Evolutionary conservation across 2,113 vertebrate species (phyloP).

Genomic region (Pituophis catenifer): DNA sequence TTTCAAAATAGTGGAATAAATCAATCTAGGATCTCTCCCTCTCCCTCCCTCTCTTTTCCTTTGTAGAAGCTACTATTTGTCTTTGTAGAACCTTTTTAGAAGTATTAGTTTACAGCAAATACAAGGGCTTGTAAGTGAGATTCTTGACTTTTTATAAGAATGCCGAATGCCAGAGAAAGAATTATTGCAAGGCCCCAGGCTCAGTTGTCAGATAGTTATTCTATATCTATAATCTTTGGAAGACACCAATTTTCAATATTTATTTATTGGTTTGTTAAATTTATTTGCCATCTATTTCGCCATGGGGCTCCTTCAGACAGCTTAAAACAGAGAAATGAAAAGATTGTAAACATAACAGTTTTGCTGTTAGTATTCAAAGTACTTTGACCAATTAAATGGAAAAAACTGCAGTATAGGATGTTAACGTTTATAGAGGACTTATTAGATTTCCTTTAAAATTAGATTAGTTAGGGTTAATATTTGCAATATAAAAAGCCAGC

Average conservation of each 20-base stretch:
- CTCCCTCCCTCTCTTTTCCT: not conserved
- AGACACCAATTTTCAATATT: not conserved
- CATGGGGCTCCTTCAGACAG: no score
- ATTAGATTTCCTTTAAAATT: not conserved
- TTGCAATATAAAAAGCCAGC: not conserved
- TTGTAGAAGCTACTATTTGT: not conserved
- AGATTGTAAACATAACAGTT: no score
- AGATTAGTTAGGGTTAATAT: not conserved
- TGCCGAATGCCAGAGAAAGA: not conserved
- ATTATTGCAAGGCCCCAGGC: not conserved
- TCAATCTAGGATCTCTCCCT: not conserved
- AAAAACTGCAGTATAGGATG: not conserved
- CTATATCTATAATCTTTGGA: not conserved
- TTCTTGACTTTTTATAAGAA: not conserved
- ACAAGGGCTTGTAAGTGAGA: not conserved
- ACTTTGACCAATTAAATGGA: not conserved
- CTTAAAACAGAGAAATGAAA: no score
- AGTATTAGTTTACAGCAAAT: no score
- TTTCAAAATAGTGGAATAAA: not conserved
- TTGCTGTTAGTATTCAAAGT: not conserved
- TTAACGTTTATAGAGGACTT: not conserved
- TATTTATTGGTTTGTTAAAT: no score
- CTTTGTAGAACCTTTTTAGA: not conserved
- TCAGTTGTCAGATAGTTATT: not conserved
- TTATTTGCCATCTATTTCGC: no score